Evolutionary conservation across 2,113 vertebrate genomes (phyloP).

Genomic region (Accipiter cooperii): DNA sequence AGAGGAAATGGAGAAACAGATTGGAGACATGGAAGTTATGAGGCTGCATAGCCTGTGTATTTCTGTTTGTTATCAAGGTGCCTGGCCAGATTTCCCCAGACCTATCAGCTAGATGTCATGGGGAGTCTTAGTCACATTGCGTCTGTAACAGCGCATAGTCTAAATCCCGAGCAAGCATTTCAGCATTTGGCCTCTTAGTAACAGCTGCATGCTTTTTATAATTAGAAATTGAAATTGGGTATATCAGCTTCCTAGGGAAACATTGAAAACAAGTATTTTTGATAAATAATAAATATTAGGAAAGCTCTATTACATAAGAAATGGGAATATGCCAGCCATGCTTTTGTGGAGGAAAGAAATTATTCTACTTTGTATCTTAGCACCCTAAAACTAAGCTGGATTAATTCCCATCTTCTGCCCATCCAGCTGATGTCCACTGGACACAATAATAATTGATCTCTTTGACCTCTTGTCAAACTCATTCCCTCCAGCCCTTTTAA

Average conservation of each 20-base stretch:
- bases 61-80: neutral
- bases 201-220: neutral
- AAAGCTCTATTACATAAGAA: neutral
- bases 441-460: neutral
- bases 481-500: neutral
- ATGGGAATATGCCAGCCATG: neutral
- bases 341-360: neutral
- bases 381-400: neutral
- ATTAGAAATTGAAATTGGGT: neutral
- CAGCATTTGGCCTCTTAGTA: neutral
- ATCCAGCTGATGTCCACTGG: neutral
- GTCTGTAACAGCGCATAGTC: neutral
- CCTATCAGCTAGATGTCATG: neutral
- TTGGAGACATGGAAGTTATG: neutral
- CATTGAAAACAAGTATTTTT: neutral
- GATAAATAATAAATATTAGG: neutral
- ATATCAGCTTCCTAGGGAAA: neutral
- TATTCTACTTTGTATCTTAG: neutral
- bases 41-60: neutral
- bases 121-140: neutral
- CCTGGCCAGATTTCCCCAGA: neutral
- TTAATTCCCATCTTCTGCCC: neutral
- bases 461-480: neutral
- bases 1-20: neutral
- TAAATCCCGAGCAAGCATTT: neutral